Evolutionary conservation across 2,113 vertebrate species (phyloP).

Genomic region (Mus spicilegus): DNA sequence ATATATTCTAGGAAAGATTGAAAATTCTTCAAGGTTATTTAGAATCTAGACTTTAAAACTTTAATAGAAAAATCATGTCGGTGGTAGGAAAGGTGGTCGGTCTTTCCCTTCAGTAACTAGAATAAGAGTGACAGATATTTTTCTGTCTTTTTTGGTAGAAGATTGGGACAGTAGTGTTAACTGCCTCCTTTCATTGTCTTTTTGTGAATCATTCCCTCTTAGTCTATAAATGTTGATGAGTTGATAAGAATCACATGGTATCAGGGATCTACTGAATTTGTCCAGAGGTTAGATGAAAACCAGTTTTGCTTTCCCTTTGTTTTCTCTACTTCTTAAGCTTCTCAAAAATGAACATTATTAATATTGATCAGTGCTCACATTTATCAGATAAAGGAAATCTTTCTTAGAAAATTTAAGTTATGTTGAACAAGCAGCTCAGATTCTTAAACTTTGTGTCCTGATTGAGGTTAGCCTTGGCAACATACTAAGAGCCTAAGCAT

Average conservation of each 20-base stretch:
- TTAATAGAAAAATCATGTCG: background rate
- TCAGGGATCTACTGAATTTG: constrained; percentile 65
- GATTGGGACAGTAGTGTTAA: constrained; percentile 26
- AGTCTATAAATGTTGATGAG: background rate
- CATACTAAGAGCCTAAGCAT: background rate
- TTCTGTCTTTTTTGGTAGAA: constrained; percentile 35
- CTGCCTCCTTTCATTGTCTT: constrained; percentile 54
- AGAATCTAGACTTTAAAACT: constrained; percentile 37
- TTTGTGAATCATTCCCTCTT: constrained; percentile 44
- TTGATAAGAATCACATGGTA: constrained; percentile 14
- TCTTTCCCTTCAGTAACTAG: constrained; percentile 28
- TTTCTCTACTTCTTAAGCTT: constrained; percentile 33
- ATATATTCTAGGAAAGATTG: constrained; percentile 54
- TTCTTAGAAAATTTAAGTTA: constrained; percentile 56
- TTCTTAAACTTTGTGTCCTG: background rate
- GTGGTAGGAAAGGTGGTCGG: background rate
- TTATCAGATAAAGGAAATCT: constrained; percentile 54
- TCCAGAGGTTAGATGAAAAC: constrained; percentile 50
- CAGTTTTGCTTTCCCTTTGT: constrained; percentile 46
- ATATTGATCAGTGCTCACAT: constrained; percentile 37
- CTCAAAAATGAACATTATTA: background rate
- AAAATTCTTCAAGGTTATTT: constrained; percentile 62
- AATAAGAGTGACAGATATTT: background rate
- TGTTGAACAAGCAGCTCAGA: constrained; percentile 41
- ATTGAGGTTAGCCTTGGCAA: background rate